Evolutionary conservation across 2,888 invertebrate species (phyloP), one percentile per base, ranked within the genome.

Genomic region (Drosophila pullipes): DNA sequence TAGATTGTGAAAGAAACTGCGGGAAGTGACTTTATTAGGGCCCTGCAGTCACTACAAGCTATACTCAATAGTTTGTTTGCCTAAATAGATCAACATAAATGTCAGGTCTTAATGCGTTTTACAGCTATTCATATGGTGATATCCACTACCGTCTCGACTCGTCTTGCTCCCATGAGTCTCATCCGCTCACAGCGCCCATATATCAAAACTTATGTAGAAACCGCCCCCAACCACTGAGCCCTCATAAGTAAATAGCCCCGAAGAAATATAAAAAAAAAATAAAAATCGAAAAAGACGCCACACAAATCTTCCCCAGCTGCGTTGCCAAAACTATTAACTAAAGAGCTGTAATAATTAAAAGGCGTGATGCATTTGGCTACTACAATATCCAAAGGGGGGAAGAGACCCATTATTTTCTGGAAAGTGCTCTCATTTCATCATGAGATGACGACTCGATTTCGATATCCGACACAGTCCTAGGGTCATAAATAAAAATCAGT

Each of bases 401-500:
- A 30, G 13, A 6, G 55, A 7, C 31, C 54, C 75, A 53, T 55
- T 22, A 50, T 58, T 30, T 25, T 64, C 11, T 61, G 18, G 69
- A 82, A 74, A 82, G 70, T 82, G 90, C 85, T 89, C 88, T 69
- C 83, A 80, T 85, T 85, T 85, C 85, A 80, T 80, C 85, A 87
- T 82, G 52, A 55, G 73, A 87, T 84, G 89, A 85, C 88, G 88
- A 85, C 85, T 85, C 90, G 85, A 85, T 89, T 89, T 88, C 80
- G 80, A 83, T 78, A 63, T 75, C 60, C 71, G 44, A 64, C 72
- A 67, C 67, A 81, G 57, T 31, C 72, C 54, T 69, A 74, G 72
- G 68, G 71, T 77, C 85, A 86, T 86, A 86, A 90, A 86, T 90
- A 88, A 88, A 88, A 90, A 85, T 90, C 90, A 90, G 81, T 86